phyloP scores from a whole-genome alignment of 2,113 vertebrate genomes.

The Erythrocercus mccallii region DNA sequence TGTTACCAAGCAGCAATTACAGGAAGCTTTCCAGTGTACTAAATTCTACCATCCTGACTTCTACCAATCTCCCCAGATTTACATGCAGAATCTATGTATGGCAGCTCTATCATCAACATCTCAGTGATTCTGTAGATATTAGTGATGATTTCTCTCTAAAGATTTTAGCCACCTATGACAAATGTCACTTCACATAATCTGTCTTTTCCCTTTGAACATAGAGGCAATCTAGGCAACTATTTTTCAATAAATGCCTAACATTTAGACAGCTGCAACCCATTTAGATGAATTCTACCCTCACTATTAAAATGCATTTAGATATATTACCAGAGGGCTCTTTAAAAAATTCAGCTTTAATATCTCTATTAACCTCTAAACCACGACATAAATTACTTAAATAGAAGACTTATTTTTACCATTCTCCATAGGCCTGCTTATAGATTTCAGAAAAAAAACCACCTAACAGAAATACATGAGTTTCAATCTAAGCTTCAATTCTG shows the following conservation, averaged over 20 bases:
- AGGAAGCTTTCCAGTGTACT: not conserved
- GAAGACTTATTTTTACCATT: not conserved
- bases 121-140: not conserved
- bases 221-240: not conserved
- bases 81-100: not conserved
- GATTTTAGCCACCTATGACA: not conserved
- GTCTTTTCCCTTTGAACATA: not conserved
- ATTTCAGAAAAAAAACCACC: not conserved
- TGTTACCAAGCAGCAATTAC: not conserved
- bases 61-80: not conserved
- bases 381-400: not conserved
- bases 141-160: not conserved
- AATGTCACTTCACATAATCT: not conserved
- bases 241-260: not conserved
- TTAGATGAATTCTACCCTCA: not conserved
- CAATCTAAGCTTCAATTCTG: not conserved
- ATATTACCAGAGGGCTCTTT: not conserved
- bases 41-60: not conserved
- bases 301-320: not conserved
- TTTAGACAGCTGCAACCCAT: not conserved
- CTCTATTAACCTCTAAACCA: not conserved
- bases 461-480: not conserved
- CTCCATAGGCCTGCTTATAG: not conserved
- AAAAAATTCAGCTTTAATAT: not conserved
- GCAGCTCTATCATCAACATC: not conserved